Conservation (phyloP, 2,888 invertebrate genomes). For the Lysandra bellargus region DNA sequence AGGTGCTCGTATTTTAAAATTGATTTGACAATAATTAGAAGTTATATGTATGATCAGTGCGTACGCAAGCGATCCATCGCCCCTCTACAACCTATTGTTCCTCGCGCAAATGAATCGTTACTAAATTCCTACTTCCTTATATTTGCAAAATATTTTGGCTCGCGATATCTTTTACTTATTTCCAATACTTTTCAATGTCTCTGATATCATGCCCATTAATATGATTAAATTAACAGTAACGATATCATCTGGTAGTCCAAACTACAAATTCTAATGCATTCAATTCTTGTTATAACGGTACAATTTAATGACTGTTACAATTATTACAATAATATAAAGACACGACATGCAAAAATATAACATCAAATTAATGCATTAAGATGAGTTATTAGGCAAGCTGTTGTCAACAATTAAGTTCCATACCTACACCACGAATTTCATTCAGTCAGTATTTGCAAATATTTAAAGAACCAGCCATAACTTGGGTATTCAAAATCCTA, state of each 20-base stretch:
- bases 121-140: not conserved
- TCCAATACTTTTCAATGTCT: not conserved
- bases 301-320: no score
- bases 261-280: no score
- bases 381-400: no score
- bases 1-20: constrained; percentile 6
- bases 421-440: not conserved
- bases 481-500: not conserved
- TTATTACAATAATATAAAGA: no score
- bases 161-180: not conserved
- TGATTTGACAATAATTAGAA: constrained; percentile 15
- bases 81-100: constrained; percentile 63
- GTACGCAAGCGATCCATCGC: constrained; percentile 39
- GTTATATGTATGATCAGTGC: constrained; percentile 23
- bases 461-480: not conserved
- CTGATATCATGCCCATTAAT: not conserved
- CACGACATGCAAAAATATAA: no score
- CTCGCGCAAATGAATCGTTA: constrained; percentile 23
- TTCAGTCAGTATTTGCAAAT: not conserved
- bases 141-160: constrained; percentile 26
- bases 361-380: no score
- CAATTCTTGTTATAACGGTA: no score
- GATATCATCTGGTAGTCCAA: not conserved
- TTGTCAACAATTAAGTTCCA: not conserved
- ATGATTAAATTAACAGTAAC: not conserved